Base-by-base conservation (phyloP, 2,888 invertebrate species). In the Phalangium opilio region DNA sequence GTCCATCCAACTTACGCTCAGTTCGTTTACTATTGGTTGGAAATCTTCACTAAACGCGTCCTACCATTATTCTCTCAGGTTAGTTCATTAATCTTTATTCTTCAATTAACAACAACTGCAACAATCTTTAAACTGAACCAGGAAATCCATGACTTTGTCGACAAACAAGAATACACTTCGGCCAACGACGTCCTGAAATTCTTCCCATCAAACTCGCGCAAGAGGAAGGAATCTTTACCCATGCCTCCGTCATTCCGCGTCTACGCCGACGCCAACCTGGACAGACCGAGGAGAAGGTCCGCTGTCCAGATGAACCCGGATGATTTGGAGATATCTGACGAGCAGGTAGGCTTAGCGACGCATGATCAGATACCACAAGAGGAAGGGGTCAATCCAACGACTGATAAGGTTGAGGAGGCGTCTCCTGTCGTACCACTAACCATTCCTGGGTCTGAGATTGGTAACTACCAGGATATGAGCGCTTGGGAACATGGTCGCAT, bases 21-120 rank as follows among this genome's bases (percentile, higher is more conserved):
- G 7, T 52, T 50, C 52, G 73, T 93, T 14, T 87, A 91, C 66
- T 70, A 77, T 39, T 98, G 96, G 95, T 95, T 96, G 93, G 77
- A 83, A 62, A 76, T 93, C 56, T 96, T 93, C 71, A 81, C 82
- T 60, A 21, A 40, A 8, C 42, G 46, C 14, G 48, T 48, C 3
- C 36, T 52, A 11, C 42, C 45, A 20, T 41, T 47, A 12, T 38
- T 52, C 8, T 48, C 50, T 5, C 49, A 49, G 41, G 52, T 52
- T 27, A 27, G 27, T 4, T 7, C 27, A 7, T 27, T n/a, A n/a
- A 44, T 2, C 12, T 19, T 12, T 12, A 14, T 12, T 18, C 14
- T 40, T 14, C 18, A 40, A 15, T 40, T 34, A 12, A 11, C n/a
- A 12, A 34, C 11, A 34, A 34, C n/a, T 34, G 34, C n/a, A 12